These are phyloP conservation scores for Apodemia duryi DNA, from an alignment of 2,888 invertebrate species.

Conservation along the genomic window DNA sequence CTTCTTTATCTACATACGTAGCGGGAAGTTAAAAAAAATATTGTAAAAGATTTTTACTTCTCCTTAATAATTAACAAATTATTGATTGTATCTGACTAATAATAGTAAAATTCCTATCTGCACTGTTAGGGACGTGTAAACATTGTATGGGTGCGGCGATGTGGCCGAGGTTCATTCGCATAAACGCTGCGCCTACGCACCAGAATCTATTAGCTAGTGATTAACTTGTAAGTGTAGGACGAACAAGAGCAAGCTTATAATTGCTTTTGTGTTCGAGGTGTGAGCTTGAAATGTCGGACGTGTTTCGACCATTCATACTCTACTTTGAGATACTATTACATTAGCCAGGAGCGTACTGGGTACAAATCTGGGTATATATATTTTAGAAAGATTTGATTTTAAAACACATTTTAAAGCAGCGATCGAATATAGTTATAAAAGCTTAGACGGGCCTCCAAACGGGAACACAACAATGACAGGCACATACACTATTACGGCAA, in stretches of 20 bases:
- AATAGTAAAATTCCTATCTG: background rate
- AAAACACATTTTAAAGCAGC: too few species aligned
- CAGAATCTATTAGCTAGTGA: conserved; percentile 60
- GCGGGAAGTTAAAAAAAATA: too few species aligned
- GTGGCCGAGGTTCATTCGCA: conserved; percentile 36
- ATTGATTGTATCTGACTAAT: background rate
- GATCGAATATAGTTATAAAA: too few species aligned
- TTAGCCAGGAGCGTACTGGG: too few species aligned
- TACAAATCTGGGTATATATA: too few species aligned
- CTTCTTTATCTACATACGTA: too few species aligned
- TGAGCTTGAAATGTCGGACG: conserved; percentile 38
- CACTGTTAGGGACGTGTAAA: conserved; percentile 34
- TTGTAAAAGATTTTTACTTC: too few species aligned
- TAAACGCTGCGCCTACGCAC: conserved; percentile 49
- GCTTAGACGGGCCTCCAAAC: too few species aligned
- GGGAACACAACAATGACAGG: too few species aligned
- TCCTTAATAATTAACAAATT: too few species aligned
- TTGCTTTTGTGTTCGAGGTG: conserved; percentile 48
- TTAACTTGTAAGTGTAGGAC: conserved; percentile 68
- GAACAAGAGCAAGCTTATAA: conserved; percentile 41
- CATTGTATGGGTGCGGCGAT: conserved; percentile 38
- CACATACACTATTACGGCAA: too few species aligned
- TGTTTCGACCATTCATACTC: conserved; percentile 34
- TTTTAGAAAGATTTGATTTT: too few species aligned
- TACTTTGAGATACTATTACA: conserved; percentile 16